A percentile compares a stretch with the other conserved stretches of the same genome.
Conservation (phyloP, 2,888 invertebrate species). For the Zaprionus lineosus region DNA sequence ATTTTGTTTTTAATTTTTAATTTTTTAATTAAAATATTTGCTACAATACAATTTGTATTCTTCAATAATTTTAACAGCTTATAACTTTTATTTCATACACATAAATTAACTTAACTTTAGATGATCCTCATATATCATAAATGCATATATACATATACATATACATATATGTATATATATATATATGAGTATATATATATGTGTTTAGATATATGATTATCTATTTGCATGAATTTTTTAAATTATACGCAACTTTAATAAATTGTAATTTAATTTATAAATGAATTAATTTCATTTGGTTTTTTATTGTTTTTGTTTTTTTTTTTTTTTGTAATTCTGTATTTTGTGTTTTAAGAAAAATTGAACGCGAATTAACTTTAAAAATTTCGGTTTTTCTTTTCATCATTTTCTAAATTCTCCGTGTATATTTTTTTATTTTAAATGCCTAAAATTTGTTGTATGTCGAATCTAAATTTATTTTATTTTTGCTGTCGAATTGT, state of each 20-base stretch:
- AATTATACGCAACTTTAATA: conserved; percentile 63
- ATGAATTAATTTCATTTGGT: conserved; percentile 29
- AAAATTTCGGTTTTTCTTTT: conserved; percentile 41
- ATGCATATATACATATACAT: conserved; percentile 28
- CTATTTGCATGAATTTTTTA: conserved; percentile 54
- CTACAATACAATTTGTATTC: conserved; percentile 75
- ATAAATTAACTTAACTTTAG: conserved; percentile 53
- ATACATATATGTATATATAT: conserved; percentile 66
- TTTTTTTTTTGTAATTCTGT: too few species aligned
- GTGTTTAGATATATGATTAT: conserved; percentile 62
- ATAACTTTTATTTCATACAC: conserved; percentile 59
- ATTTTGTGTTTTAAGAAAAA: conserved; percentile 52
- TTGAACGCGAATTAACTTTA: conserved; percentile 63
- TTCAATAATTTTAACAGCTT: conserved; percentile 68
- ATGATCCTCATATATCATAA: conserved; percentile 58
- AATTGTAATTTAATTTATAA: conserved; percentile 38
- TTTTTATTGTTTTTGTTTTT: conserved; percentile 31
- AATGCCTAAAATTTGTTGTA: conserved; percentile 65
- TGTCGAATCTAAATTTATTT: conserved; percentile 47
- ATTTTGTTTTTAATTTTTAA: conserved; percentile 47
- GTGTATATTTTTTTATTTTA: conserved; percentile 69
- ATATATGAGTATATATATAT: conserved; percentile 36
- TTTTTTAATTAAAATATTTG: conserved; percentile 74
- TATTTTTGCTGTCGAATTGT: conserved; percentile 32
- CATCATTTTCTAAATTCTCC: conserved; percentile 28